A percentile compares a stretch with the other conserved stretches of the same genome.
Evolutionary conservation across 2,888 invertebrate genomes (phyloP).

Genomic region (Diplazon laetatorius): DNA sequence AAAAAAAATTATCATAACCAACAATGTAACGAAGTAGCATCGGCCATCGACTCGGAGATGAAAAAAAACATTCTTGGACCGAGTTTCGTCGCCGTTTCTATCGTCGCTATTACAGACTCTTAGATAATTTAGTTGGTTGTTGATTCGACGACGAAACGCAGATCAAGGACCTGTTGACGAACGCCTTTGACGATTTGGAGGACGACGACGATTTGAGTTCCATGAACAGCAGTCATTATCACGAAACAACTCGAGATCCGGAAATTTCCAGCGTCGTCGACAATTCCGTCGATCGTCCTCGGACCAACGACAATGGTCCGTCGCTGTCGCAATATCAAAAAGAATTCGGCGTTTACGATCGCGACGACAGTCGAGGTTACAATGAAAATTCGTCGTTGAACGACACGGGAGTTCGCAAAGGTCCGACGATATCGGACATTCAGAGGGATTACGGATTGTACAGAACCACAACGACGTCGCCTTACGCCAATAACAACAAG

Average conservation of each 20-base stretch:
- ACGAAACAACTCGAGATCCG: slow-evolving; percentile 71
- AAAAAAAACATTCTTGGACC: too few relatives aligned
- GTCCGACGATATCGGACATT: slow-evolving; percentile 68
- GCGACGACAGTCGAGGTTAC: slow-evolving; percentile 66
- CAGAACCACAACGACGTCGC: slow-evolving; percentile 64
- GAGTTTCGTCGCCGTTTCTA: too few relatives aligned
- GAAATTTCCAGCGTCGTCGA: slow-evolving; percentile 67
- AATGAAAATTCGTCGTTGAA: slow-evolving; percentile 68
- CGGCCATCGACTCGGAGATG: too few relatives aligned
- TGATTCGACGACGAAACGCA: too few relatives aligned
- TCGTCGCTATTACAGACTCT: too few relatives aligned
- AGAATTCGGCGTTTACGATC: slow-evolving; percentile 72
- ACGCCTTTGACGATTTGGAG: slow-evolving; percentile 88
- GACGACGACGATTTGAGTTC: slow-evolving; percentile 88
- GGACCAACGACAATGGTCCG: slow-evolving; percentile 66
- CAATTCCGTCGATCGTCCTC: slow-evolving; percentile 52
- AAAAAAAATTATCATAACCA: too few relatives aligned
- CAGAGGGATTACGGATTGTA: slow-evolving; percentile 72
- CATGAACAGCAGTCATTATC: slow-evolving; percentile 83
- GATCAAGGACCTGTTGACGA: slow-evolving; percentile 86
- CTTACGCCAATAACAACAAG: slow-evolving; percentile 69
- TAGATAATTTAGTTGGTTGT: too few relatives aligned
- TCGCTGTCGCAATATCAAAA: slow-evolving; percentile 72
- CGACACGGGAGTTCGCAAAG: slow-evolving; percentile 64
- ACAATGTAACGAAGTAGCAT: too few relatives aligned